phyloP scores from a whole-genome alignment of 2,113 vertebrate genomes.

The Scytalopus superciliaris region DNA sequence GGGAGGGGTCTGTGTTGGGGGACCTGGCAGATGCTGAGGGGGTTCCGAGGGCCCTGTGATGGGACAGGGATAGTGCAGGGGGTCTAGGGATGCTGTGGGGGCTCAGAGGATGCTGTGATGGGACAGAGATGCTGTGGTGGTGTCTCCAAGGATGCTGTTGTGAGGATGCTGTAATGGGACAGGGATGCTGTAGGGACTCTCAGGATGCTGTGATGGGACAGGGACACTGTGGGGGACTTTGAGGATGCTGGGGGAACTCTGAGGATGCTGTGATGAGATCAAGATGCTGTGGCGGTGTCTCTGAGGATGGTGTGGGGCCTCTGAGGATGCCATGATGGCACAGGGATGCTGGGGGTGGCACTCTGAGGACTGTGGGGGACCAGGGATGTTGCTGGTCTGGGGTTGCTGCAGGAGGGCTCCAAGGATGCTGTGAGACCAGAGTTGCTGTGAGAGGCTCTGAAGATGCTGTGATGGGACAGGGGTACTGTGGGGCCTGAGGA shows the following conservation, averaged over 20 bases:
- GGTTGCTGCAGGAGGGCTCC: background rate
- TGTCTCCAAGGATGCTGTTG: no score
- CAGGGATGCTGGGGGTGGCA: background rate
- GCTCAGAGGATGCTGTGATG: background rate
- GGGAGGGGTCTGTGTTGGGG: background rate
- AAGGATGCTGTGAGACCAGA: background rate
- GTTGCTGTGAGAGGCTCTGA: background rate
- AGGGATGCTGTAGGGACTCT: background rate
- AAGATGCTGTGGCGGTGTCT: background rate
- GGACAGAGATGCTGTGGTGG: background rate
- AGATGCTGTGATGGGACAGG: background rate
- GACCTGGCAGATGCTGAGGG: background rate
- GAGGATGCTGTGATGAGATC: background rate
- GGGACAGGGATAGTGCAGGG: background rate
- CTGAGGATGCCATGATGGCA: background rate
- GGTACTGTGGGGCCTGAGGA: background rate
- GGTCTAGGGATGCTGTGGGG: background rate
- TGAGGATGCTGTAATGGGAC: background rate
- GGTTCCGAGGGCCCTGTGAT: background rate
- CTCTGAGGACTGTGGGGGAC: no score
- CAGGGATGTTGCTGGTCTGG: no score
- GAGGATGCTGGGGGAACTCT: background rate
- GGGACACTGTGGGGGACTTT: no score
- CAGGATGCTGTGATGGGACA: background rate
- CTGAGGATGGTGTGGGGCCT: background rate